Conservation (phyloP, 2,113 vertebrate species). For the Rhabdornis inornatus region DNA sequence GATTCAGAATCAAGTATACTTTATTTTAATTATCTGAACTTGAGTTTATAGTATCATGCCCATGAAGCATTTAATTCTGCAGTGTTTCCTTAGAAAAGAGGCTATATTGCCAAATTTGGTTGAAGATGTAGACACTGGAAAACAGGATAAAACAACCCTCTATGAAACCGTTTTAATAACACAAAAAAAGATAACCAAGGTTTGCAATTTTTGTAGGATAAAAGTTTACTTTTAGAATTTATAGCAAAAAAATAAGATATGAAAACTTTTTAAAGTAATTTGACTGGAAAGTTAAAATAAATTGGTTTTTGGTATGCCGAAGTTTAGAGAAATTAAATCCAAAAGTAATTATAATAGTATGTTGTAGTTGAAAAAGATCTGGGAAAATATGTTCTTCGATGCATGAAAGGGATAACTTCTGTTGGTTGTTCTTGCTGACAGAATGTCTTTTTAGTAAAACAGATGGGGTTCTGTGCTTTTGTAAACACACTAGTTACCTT, state of each 20-base stretch:
- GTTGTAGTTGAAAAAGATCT: not conserved
- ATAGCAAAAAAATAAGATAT: not conserved
- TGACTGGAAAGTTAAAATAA: not conserved
- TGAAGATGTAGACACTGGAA: not conserved
- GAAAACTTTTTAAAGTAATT: not conserved
- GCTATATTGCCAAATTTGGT: not conserved
- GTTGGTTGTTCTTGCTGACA: not conserved
- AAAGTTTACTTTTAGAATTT: not conserved
- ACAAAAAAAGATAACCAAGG: not conserved
- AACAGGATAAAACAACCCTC: not conserved
- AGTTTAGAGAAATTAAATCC: not conserved
- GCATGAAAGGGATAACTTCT: not conserved
- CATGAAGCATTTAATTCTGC: not conserved
- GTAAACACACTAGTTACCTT: not conserved
- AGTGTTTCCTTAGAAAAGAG: not conserved
- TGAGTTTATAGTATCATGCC: not conserved
- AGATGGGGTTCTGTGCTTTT: not conserved
- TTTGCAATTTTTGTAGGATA: not conserved
- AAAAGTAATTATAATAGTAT: not conserved
- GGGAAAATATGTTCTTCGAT: not conserved
- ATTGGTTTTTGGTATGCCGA: not conserved
- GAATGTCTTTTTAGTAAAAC: not conserved
- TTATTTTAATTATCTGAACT: not conserved
- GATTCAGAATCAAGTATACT: not conserved
- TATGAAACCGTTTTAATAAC: not conserved